Evolutionary conservation across 2,797 vertebrate genomes (phyloP).

Genomic region (Lycodopsis pacificus): DNA sequence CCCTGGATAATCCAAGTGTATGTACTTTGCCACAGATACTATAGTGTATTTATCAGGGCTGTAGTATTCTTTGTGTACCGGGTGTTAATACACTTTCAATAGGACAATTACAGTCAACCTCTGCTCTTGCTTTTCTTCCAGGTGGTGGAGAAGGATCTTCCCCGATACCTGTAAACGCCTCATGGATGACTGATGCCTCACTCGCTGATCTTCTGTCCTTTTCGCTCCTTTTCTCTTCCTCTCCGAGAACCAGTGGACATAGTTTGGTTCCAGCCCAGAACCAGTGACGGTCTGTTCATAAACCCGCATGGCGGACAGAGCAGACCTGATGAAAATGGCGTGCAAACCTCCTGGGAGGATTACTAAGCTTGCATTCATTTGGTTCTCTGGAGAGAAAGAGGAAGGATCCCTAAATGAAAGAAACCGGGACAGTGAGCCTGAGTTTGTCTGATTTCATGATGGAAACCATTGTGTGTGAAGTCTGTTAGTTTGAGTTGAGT

Average conservation of each 20-base stretch:
- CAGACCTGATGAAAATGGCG: slow-evolving; percentile 89
- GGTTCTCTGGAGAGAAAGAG: slow-evolving; percentile 57
- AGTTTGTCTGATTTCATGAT: slow-evolving; percentile 72
- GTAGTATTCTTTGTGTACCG: not conserved
- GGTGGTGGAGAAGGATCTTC: slow-evolving; percentile 92
- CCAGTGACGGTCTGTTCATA: slow-evolving; percentile 89
- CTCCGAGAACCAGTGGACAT: slow-evolving; percentile 54
- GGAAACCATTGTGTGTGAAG: not conserved
- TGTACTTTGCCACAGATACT: slow-evolving; percentile 59
- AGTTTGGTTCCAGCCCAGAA: slow-evolving; percentile 75
- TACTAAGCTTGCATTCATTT: slow-evolving; percentile 36
- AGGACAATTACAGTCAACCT: not conserved
- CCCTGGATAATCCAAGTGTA: slow-evolving; percentile 91
- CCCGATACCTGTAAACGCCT: slow-evolving; percentile 83
- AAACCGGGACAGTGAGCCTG: slow-evolving; percentile 58
- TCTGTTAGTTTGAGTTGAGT: not conserved
- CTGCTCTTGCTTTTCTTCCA: slow-evolving; percentile 59
- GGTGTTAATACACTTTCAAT: not conserved
- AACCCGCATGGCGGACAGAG: slow-evolving; percentile 86
- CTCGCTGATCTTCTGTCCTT: not conserved
- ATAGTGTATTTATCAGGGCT: not conserved
- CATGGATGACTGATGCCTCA: slow-evolving; percentile 28
- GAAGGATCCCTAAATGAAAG: not conserved
- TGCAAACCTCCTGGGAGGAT: slow-evolving; percentile 85
- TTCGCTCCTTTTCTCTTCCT: slow-evolving; percentile 24